These are phyloP conservation scores for Eristalis arbustorum DNA, from an alignment of 2,888 invertebrate genomes.

Conservation along the genomic window DNA sequence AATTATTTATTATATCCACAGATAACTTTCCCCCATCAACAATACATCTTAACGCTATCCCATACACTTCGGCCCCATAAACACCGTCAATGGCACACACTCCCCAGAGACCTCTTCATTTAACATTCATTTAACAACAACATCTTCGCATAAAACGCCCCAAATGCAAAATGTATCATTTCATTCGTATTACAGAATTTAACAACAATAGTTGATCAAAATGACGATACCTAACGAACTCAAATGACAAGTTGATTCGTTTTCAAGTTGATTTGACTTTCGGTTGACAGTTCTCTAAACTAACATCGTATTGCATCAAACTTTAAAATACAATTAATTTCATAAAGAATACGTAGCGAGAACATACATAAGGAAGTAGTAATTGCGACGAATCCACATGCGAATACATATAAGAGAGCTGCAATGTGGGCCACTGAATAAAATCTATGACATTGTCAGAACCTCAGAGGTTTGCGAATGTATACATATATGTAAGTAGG, in stretches of 20 bases:
- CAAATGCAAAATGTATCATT: neutral
- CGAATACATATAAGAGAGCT: neutral
- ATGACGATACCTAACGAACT: constrained; percentile 1
- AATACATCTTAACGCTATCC: neutral
- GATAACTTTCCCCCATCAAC: neutral
- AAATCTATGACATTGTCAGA: neutral
- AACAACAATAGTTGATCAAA: constrained; percentile 3
- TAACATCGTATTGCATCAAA: neutral
- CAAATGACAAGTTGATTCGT: neutral
- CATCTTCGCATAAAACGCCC: neutral
- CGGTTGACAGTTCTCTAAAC: neutral
- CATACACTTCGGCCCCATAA: neutral
- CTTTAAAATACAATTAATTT: neutral
- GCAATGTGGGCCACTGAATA: neutral
- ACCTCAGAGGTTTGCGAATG: neutral
- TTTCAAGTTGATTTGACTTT: neutral
- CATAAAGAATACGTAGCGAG: neutral
- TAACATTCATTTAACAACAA: neutral
- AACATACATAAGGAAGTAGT: neutral
- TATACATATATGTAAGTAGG: neutral
- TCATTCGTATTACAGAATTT: constrained; percentile 8
- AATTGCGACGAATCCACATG: neutral
- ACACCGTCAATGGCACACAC: neutral
- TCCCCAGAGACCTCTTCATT: neutral
- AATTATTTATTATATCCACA: neutral